These are phyloP conservation scores for Oncopodura yosiiana DNA, from an alignment of 1,140 invertebrate species.

Conservation along the genomic window DNA sequence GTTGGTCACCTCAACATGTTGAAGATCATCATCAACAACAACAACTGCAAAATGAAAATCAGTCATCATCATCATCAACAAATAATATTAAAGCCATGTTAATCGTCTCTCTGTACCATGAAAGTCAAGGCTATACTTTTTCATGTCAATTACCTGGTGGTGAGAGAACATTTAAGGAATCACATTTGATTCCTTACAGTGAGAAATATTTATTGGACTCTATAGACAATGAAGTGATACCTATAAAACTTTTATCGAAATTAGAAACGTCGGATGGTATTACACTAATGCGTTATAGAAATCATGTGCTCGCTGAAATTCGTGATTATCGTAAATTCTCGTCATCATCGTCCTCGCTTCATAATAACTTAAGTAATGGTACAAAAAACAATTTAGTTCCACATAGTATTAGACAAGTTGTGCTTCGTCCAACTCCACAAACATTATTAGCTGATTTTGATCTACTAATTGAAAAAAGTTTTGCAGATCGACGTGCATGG, in stretches of 20 bases:
- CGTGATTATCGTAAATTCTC: slow-evolving; percentile 26
- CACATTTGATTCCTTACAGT: slow-evolving; percentile 28
- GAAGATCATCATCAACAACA: no score
- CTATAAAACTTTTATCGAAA: slow-evolving; percentile 18
- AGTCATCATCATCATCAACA: no score
- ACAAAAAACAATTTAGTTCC: not conserved
- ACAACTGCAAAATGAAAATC: no score
- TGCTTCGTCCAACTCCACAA: slow-evolving; percentile 24
- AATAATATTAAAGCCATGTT: no score
- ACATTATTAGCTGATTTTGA: slow-evolving; percentile 27
- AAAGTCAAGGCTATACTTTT: no score
- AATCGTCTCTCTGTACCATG: no score
- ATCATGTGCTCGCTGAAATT: slow-evolving; percentile 23
- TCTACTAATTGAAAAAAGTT: slow-evolving; percentile 15
- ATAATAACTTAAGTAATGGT: not conserved
- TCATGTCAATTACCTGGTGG: no score
- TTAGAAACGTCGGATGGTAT: slow-evolving; percentile 15
- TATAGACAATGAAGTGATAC: slow-evolving; percentile 25
- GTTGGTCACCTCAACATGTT: no score
- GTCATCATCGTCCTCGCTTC: not conserved
- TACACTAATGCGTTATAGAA: slow-evolving; percentile 10
- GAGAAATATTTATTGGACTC: slow-evolving; percentile 30
- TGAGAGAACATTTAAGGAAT: not conserved
- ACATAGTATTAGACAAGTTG: slow-evolving; percentile 8
- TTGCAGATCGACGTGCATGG: slow-evolving; percentile 4